Percentiles rank a stretch among this genome's conserved stretches.
These are phyloP conservation scores for Sciurus carolinensis DNA, from an alignment of 2,797 vertebrate species.

Conservation along the genomic window DNA sequence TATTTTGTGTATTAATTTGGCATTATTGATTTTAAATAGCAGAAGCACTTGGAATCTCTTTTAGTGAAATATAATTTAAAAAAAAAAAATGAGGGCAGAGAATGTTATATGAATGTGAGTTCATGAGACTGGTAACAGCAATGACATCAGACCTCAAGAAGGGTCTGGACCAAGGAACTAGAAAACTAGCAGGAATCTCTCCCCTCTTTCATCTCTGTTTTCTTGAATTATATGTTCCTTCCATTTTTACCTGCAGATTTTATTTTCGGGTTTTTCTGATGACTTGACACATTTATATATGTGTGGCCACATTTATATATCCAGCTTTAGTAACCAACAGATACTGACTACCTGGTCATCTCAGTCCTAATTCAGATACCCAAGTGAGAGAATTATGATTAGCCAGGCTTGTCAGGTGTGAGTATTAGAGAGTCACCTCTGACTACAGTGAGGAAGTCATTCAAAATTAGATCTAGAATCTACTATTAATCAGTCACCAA, in stretches of 20 bases:
- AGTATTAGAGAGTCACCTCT: background rate
- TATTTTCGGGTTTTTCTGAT: background rate
- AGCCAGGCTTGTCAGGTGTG: background rate
- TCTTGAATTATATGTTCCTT: background rate
- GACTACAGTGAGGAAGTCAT: background rate
- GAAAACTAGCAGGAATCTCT: background rate
- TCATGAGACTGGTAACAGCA: background rate
- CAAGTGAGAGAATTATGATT: background rate
- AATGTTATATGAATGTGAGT: background rate
- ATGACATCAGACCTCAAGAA: background rate
- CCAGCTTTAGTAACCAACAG: background rate
- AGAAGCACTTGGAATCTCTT: background rate
- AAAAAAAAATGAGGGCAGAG: background rate
- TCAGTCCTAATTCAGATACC: background rate
- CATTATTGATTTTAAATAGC: conserved; percentile 33
- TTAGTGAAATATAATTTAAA: background rate
- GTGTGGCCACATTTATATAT: background rate
- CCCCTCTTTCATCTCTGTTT: background rate
- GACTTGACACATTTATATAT: too few species aligned
- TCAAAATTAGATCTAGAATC: background rate
- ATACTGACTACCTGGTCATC: background rate
- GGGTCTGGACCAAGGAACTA: background rate
- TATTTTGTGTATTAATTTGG: background rate
- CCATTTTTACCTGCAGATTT: background rate
- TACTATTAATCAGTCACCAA: background rate